Evolutionary conservation across 2,888 invertebrate genomes (phyloP).

Genomic region (Bimastos eiseni): DNA sequence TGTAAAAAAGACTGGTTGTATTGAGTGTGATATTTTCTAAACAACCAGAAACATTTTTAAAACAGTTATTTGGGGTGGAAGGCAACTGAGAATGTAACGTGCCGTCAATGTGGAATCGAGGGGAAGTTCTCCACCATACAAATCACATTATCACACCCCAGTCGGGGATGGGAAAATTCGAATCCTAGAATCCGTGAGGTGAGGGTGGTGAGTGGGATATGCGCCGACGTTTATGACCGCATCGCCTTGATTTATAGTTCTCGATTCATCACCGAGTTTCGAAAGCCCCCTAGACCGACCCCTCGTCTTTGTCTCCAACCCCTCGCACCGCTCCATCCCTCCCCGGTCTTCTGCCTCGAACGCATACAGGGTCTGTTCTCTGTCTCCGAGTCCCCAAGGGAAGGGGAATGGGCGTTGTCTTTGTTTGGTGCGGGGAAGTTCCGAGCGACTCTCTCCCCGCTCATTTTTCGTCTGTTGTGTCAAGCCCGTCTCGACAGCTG

Average conservation of each 20-base stretch:
- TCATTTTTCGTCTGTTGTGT: not conserved
- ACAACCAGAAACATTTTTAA: too few species aligned
- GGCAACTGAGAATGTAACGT: too few species aligned
- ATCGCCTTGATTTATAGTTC: not conserved
- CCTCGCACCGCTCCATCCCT: not conserved
- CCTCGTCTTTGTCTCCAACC: slow-evolving; percentile 3
- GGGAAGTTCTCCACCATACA: not conserved
- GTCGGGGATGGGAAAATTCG: not conserved
- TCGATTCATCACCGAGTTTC: not conserved
- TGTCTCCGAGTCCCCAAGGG: not conserved
- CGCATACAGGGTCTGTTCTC: not conserved
- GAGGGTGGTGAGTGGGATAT: not conserved
- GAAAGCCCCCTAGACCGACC: not conserved
- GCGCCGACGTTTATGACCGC: not conserved
- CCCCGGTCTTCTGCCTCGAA: not conserved
- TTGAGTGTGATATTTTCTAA: too few species aligned
- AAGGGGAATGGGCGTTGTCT: slow-evolving; percentile 6
- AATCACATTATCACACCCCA: not conserved
- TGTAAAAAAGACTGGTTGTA: too few species aligned
- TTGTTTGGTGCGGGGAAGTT: not conserved
- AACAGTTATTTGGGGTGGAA: too few species aligned
- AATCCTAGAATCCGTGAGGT: not conserved
- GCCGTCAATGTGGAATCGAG: not conserved
- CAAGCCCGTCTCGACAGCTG: not conserved
- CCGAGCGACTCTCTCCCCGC: not conserved